Evolutionary conservation across 2,797 vertebrate genomes (phyloP), one percentile per base, ranked within the genome.

Genomic region (Brachymystax lenok): DNA sequence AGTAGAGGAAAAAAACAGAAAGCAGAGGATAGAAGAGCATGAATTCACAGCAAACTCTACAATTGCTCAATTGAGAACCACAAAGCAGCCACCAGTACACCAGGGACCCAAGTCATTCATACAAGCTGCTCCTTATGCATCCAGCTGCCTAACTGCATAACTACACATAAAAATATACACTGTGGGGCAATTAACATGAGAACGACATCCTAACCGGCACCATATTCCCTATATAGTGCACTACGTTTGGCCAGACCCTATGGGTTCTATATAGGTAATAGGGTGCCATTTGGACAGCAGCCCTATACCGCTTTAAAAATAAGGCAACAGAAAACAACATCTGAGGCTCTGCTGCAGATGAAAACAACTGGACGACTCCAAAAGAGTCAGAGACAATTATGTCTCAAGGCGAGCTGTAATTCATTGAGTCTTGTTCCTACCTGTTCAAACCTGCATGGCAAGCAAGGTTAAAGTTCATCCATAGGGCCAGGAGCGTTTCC

Each of bases 41-140:
- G 74, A 74, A 63, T 82, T 86, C 81, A 61, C 2, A 14, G 28
- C 52, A 84, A 66, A 85, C 69, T 52, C 79, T 77, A 79, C 56
- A 46, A 71, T 2, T 50, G 69, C 56, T 71, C 33, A 51, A 33
- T 51, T 71, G 78, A 73, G 74, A 79, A 77, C 73, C 69, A 5
- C 0, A 0, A 76, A 71, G 54, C 17, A 19, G 50, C 51, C 13
- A 52, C 6, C 46, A 24, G 59, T 12, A n/a, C 56, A 28, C 63
- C 4, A 66, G 79, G 80, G 77, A 85, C n/a, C 40, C 81, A 75
- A 33, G 86, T 91, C 87, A 91, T 90, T 92, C 85, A 91, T 85
- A 78, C 71, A 79, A 77, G 83, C 75, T 86, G 80, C 80, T n/a
- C 19, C 19, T n/a, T 59, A 21, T 0, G n/a, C 56, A 59, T 21